These are phyloP conservation scores for Sycophila sp. DNA, from an alignment of 1,140 invertebrate species.

Conservation along the genomic window DNA sequence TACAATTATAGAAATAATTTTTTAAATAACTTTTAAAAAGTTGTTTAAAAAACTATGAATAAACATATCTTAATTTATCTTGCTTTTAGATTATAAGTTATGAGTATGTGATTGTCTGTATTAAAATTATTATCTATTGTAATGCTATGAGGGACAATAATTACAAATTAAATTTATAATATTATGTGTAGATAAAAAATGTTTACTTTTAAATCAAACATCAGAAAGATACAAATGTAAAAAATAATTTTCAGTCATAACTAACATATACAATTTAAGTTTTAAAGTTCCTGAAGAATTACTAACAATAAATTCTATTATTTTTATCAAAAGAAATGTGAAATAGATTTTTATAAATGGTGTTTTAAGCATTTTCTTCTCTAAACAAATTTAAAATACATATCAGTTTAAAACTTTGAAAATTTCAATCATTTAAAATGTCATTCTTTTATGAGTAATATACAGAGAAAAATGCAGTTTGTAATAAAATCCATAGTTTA, in stretches of 20 bases:
- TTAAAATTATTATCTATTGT: conserved; percentile 20
- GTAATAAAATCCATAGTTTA: background rate
- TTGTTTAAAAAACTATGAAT: conserved; percentile 1
- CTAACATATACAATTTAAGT: conserved; percentile 6
- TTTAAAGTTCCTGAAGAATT: background rate
- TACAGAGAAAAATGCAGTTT: background rate
- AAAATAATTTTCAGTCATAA: conserved; percentile 32
- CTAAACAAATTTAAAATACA: background rate
- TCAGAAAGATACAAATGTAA: background rate
- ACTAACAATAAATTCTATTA: conserved; percentile 13
- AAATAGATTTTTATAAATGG: conserved; percentile 11
- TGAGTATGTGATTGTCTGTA: conserved; percentile 26
- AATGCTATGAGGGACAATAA: conserved; percentile 18
- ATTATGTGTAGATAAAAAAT: background rate
- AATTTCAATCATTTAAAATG: background rate
- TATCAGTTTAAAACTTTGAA: too few relatives aligned
- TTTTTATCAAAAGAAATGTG: conserved; percentile 25
- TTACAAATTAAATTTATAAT: background rate
- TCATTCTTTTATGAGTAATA: background rate
- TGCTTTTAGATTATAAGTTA: background rate
- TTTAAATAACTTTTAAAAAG: conserved; percentile 13
- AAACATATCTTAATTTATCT: background rate
- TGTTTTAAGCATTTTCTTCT: background rate
- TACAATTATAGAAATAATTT: background rate
- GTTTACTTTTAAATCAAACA: background rate